Evolutionary conservation across 2,113 vertebrate genomes (phyloP).

Genomic region (Genyomyrus donnyi): DNA sequence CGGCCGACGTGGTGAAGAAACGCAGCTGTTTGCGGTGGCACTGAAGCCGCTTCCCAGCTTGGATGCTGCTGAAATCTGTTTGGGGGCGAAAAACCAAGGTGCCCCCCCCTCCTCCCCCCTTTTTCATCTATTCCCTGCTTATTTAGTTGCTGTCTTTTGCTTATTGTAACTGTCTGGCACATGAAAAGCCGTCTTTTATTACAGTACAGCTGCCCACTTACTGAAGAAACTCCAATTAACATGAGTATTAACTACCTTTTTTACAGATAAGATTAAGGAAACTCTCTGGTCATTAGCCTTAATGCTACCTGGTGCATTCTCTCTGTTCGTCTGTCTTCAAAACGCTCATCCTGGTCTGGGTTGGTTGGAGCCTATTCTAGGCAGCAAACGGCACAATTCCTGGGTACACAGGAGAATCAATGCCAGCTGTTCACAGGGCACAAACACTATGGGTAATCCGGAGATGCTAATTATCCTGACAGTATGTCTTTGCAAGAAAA

Average conservation of each 20-base stretch:
- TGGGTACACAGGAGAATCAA: neutral
- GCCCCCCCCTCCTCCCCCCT: neutral
- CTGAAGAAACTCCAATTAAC: neutral
- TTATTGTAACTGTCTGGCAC: neutral
- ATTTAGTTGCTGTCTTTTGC: neutral
- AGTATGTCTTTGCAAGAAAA: neutral
- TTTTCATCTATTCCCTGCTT: neutral
- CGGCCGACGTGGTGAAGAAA: conserved; percentile 22
- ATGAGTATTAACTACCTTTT: neutral
- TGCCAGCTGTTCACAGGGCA: neutral
- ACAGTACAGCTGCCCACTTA: neutral
- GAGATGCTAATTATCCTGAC: neutral
- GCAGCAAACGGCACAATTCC: neutral
- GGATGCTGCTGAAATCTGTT: conserved; percentile 22
- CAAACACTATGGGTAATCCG: neutral
- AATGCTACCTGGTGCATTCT: neutral
- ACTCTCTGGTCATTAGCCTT: neutral
- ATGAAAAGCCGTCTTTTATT: neutral
- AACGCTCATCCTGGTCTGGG: neutral
- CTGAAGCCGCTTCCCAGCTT: conserved; percentile 21
- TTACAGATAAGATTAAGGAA: neutral
- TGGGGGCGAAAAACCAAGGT: conserved; percentile 34
- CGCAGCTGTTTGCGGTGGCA: conserved; percentile 22
- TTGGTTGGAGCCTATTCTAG: neutral
- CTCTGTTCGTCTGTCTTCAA: neutral